Base-by-base conservation (phyloP, 2,113 vertebrate genomes). In the Sceloporus tristichus region DNA sequence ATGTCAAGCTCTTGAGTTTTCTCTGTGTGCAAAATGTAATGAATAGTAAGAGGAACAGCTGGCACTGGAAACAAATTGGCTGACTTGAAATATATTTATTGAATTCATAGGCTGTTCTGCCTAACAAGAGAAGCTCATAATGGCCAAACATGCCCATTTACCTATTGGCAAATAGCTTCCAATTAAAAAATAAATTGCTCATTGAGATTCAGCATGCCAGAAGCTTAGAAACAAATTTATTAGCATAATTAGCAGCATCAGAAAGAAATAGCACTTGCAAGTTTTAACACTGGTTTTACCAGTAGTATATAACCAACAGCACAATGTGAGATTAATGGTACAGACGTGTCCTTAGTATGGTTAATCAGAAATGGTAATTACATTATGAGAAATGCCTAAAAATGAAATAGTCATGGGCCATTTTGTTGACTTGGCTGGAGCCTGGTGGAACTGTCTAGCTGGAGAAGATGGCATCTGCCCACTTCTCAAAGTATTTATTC, bases 171-270 rank as follows among this genome's bases (percentile, higher is more conserved):
- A 93, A 91, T 76, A 80, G 38, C 68, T 90, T 85, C 68, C 73
- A 53, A 90, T 87, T 93, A 91, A 81, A 91, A 88, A 93, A 34
- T 84, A 88, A 91, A 53, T 42, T 90, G 29, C 27, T 91, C 62
- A 73, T 93, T 94, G 86, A 54, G 82, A 80, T 87, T 87, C 62
- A 59, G 59, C 68, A 7, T 84, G 34, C 75, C 34, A 90, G 84
- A 90, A 74, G 6, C 78, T 94, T 86, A 86, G 87, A 92, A 94
- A 77, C 34, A 94, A 93, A 91, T 79, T 80, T 90, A 89, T 76
- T 85, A 87, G 74, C 29, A 70, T 56, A 89, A 74, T 91, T 76
- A 86, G 79, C 73, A 87, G 53, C 29, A 71, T 85, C 84, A 90
- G 82, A 90, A 89, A 11, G 75, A 92, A 91, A 84, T 56, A 89